These are phyloP conservation scores for Ctenopoma kingsleyae DNA, from an alignment of 2,797 vertebrate species.

Conservation along the genomic window DNA sequence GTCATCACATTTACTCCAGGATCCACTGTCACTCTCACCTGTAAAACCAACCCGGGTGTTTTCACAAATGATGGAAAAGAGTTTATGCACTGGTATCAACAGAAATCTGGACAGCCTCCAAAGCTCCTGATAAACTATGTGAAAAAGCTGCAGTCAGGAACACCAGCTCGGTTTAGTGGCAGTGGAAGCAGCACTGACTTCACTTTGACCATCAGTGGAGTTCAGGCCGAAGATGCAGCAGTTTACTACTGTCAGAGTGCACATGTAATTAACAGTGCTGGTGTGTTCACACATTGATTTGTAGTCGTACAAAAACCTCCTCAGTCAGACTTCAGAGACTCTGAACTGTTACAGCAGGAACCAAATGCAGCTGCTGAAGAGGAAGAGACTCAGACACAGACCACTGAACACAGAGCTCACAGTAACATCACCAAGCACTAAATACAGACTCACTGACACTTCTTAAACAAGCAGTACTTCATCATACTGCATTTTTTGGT, in stretches of 20 bases:
- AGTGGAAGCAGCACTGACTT: slow-evolving; percentile 51
- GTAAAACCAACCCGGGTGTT: slow-evolving; percentile 3
- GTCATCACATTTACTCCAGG: slow-evolving; percentile 22
- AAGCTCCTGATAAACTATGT: slow-evolving; percentile 19
- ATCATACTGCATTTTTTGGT: too few relatives aligned
- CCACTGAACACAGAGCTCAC: slow-evolving; percentile 19
- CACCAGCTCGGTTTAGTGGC: slow-evolving; percentile 22
- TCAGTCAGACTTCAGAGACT: too few relatives aligned
- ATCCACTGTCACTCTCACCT: slow-evolving; percentile 43
- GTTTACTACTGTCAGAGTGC: slow-evolving; percentile 39
- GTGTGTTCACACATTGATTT: too few relatives aligned
- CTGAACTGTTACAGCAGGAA: slow-evolving; percentile 63
- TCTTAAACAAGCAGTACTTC: too few relatives aligned
- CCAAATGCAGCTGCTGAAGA: slow-evolving; percentile 52
- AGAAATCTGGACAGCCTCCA: slow-evolving; percentile 35
- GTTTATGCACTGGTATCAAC: slow-evolving; percentile 42
- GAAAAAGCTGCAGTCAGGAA: background rate
- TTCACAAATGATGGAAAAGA: accelerated
- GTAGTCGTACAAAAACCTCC: too few relatives aligned
- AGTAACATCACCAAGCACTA: slow-evolving; percentile 17
- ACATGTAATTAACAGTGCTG: background rate
- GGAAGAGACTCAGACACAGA: slow-evolving; percentile 34
- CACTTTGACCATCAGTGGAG: slow-evolving; percentile 62
- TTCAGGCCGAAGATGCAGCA: slow-evolving; percentile 66
- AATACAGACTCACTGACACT: background rate